A percentile compares a stretch with the other conserved stretches of the same genome.
Conservation (phyloP, 2,888 invertebrate genomes). For the Lydus trimaculatus region DNA sequence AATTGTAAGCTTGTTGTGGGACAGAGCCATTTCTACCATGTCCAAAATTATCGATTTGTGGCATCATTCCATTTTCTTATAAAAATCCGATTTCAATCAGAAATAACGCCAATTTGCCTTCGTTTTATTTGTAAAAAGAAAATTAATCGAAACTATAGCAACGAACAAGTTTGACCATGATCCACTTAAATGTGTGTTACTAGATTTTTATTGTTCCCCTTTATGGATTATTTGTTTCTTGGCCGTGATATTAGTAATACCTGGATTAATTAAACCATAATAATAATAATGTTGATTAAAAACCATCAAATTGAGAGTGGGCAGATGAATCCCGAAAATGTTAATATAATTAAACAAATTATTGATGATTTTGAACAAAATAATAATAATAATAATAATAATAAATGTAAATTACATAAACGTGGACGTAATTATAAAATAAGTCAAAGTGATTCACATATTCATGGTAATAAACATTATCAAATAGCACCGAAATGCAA, state of each 20-base stretch:
- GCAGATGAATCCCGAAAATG: slow-evolving; percentile 47
- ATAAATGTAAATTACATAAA: slow-evolving; percentile 21
- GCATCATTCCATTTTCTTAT: no score
- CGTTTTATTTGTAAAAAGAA: no score
- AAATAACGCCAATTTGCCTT: no score
- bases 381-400: slow-evolving; percentile 3
- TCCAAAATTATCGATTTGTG: no score
- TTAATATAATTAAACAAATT: slow-evolving; percentile 56
- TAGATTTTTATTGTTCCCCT: not conserved
- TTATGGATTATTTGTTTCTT: not conserved
- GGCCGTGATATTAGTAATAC: not conserved
- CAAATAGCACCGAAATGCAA: slow-evolving; percentile 49
- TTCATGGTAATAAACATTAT: slow-evolving; percentile 44
- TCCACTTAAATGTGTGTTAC: not conserved
- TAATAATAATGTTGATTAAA: slow-evolving; percentile 38
- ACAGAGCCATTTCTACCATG: no score
- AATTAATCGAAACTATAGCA: not conserved
- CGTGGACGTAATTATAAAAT: slow-evolving; percentile 39
- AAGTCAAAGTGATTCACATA: slow-evolving; percentile 48
- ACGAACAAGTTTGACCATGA: not conserved
- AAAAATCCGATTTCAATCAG: no score
- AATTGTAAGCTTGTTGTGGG: no score
- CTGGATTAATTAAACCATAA: slow-evolving; percentile 9
- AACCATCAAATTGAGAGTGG: slow-evolving; percentile 27
- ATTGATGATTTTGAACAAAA: slow-evolving; percentile 54